phyloP scores from a whole-genome alignment of 2,888 invertebrate species.

The Meiosimyza decipiens region DNA sequence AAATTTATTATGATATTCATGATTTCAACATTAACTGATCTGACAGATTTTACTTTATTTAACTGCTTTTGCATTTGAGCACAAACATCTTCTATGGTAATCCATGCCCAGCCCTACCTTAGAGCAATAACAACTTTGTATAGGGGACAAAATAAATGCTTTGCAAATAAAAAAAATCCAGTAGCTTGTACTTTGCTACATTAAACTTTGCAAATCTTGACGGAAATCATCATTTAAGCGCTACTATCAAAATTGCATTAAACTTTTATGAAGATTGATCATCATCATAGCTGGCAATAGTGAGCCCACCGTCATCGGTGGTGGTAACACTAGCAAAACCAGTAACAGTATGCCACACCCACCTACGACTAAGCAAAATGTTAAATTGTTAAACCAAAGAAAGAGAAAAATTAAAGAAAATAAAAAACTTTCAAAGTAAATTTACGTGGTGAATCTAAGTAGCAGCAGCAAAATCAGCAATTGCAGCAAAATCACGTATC shows the following conservation, averaged over 20 bases:
- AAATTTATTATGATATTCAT: too few species aligned
- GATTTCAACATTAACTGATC: too few species aligned
- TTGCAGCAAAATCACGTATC: constrained; percentile 1
- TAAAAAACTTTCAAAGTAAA: neutral
- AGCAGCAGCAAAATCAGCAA: neutral
- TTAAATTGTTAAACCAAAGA: constrained; percentile 9
- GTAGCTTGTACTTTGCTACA: constrained; percentile 13
- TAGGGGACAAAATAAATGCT: too few species aligned
- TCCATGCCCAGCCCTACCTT: too few species aligned
- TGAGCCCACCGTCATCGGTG: constrained; percentile 16
- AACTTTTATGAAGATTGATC: constrained; percentile 36
- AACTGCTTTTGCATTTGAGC: too few species aligned
- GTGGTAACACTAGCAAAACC: neutral
- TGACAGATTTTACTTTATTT: too few species aligned
- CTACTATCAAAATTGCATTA: constrained; percentile 37
- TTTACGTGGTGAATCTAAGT: neutral
- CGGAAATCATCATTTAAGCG: constrained; percentile 34
- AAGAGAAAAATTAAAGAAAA: neutral
- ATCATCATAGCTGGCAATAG: constrained; percentile 14
- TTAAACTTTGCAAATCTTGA: constrained; percentile 32
- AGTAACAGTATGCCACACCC: constrained; percentile 17
- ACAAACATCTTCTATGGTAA: too few species aligned
- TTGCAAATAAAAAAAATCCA: constrained; percentile 10
- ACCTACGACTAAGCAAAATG: constrained; percentile 22
- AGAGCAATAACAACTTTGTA: too few species aligned